phyloP scores from a whole-genome alignment of 2,797 vertebrate species.

The Agapornis canus region DNA sequence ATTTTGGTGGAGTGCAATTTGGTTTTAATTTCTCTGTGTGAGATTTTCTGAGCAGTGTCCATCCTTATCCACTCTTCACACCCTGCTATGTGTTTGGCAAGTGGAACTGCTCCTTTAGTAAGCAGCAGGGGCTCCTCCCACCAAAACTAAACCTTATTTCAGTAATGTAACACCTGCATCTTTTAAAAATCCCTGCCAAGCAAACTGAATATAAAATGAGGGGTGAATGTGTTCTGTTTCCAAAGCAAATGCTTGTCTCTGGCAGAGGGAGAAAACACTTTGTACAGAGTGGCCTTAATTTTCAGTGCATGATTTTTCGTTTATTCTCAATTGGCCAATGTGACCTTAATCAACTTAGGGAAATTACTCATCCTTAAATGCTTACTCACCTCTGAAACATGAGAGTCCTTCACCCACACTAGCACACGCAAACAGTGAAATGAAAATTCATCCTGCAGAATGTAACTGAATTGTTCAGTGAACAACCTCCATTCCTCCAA shows the following conservation, averaged over 20 bases:
- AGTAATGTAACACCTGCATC: background rate
- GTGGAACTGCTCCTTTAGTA: background rate
- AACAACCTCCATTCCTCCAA: background rate
- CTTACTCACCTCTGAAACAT: background rate
- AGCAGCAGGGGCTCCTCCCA: background rate
- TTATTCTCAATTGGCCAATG: background rate
- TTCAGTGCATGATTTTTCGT: background rate
- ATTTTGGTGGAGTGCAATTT: background rate
- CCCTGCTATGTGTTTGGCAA: background rate
- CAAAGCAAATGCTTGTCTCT: conserved; percentile 1
- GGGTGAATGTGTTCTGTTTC: background rate
- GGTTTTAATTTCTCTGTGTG: background rate
- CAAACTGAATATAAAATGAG: background rate
- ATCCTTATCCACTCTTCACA: background rate
- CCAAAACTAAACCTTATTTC: background rate
- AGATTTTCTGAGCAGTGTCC: background rate
- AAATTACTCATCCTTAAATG: conserved; percentile 11
- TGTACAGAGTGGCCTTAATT: background rate
- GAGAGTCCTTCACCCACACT: background rate
- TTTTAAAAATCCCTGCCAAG: background rate
- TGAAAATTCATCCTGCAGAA: background rate
- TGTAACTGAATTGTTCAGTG: background rate
- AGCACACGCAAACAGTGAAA: background rate
- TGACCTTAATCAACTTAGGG: background rate
- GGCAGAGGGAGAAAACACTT: background rate